These are phyloP conservation scores for Spheniscus mendiculus DNA, from an alignment of 2,113 vertebrate genomes.

Conservation along the genomic window DNA sequence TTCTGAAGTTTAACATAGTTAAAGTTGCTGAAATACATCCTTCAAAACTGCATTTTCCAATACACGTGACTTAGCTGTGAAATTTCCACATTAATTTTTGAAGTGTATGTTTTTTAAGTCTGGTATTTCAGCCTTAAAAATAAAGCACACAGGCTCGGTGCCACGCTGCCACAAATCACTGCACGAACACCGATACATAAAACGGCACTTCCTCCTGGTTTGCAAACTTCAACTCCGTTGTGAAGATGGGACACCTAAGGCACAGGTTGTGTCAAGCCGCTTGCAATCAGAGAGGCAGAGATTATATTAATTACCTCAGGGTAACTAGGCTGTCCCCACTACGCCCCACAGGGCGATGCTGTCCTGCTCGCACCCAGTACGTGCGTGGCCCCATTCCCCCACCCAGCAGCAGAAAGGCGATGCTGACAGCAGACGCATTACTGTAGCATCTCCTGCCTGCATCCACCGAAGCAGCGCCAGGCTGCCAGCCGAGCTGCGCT, in stretches of 20 bases:
- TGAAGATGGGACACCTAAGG: background rate
- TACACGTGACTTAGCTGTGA: background rate
- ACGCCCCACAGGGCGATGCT: background rate
- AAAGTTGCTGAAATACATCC: background rate
- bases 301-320: fast-evolving
- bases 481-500: background rate
- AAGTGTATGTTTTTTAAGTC: background rate
- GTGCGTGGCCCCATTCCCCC: fast-evolving
- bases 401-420: background rate
- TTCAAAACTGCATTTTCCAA: background rate
- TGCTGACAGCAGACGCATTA: background rate
- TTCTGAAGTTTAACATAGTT: background rate
- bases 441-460: background rate
- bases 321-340: background rate
- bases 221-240: fast-evolving
- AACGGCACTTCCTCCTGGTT: background rate
- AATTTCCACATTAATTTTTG: background rate
- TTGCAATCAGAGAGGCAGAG: background rate
- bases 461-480: fast-evolving
- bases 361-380: background rate
- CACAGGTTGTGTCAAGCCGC: background rate
- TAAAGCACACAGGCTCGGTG: fast-evolving
- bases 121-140: background rate
- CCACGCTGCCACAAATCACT: fast-evolving
- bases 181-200: fast-evolving